Percentiles rank a stretch among this genome's conserved stretches.
Evolutionary conservation across 37 sponge, comb jelly and placozoan species (phyloP).

Genomic region (Tethya wilhelma): DNA sequence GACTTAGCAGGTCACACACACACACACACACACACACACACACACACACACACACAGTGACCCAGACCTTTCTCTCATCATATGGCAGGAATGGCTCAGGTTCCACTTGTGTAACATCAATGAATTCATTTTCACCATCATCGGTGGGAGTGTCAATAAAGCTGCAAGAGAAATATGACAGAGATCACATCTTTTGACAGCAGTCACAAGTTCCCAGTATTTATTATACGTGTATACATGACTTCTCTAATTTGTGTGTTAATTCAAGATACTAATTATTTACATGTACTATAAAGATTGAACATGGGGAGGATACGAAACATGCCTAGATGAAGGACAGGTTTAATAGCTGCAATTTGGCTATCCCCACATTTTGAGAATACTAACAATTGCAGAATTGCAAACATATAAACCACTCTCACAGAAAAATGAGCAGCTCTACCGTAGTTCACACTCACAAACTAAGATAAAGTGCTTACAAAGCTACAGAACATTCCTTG

Average conservation of each 20-base stretch:
- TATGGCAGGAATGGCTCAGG: conserved; percentile 31
- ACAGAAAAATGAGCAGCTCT: too few species aligned
- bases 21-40: background rate
- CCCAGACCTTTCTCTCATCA: conserved; percentile 54
- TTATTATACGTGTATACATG: background rate
- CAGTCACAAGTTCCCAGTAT: background rate
- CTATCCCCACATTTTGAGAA: too few species aligned
- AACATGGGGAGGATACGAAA: too few species aligned
- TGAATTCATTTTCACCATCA: conserved; percentile 25
- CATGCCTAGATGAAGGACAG: too few species aligned
- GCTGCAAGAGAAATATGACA: background rate
- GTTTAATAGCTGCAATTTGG: too few species aligned
- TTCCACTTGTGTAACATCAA: conserved; percentile 50
- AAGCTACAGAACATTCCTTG: too few species aligned
- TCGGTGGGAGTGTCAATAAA: background rate
- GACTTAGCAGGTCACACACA: background rate
- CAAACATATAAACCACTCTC: too few species aligned
- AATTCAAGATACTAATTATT: too few species aligned
- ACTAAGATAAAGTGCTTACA: too few species aligned
- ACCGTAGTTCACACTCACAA: too few species aligned
- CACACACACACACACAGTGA: background rate
- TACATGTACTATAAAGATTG: too few species aligned
- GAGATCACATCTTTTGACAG: background rate
- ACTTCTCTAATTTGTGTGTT: background rate
- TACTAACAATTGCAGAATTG: too few species aligned